Conservation (phyloP, 2,797 vertebrate species). For the Heterohyrax brucei region DNA sequence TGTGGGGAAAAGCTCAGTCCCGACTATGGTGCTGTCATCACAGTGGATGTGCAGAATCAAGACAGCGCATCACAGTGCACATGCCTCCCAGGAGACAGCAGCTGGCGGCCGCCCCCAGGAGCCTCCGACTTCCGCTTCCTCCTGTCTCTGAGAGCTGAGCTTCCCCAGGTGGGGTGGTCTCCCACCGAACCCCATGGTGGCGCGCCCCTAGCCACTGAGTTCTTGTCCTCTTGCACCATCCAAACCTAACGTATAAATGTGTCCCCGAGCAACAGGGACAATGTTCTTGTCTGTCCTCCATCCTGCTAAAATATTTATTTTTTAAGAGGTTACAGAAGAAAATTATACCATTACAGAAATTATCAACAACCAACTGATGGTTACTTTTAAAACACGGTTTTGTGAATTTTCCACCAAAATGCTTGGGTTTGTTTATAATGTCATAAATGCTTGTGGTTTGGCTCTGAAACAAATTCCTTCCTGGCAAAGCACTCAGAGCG, state of each 20-base stretch:
- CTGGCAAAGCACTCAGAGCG: background rate
- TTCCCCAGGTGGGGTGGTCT: background rate
- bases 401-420: constrained; percentile 10
- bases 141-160: background rate
- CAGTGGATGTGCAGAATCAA: background rate
- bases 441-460: constrained; percentile 70
- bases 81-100: background rate
- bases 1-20: background rate
- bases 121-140: rapidly evolving
- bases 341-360: background rate
- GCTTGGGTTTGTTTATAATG: constrained; percentile 64
- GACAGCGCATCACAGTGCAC: rapidly evolving
- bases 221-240: background rate
- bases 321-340: constrained; percentile 18
- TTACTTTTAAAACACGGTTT: constrained; percentile 3
- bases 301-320: background rate
- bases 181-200: background rate
- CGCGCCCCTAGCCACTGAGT: background rate
- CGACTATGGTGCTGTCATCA: background rate
- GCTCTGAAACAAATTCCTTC: constrained; percentile 50
- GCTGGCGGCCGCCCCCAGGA: rapidly evolving
- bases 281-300: background rate
- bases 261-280: background rate
- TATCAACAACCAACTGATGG: background rate
- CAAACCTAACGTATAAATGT: background rate